Evolutionary conservation across 2,113 vertebrate species (phyloP).

Genomic region (Neolamprologus variostigma): DNA sequence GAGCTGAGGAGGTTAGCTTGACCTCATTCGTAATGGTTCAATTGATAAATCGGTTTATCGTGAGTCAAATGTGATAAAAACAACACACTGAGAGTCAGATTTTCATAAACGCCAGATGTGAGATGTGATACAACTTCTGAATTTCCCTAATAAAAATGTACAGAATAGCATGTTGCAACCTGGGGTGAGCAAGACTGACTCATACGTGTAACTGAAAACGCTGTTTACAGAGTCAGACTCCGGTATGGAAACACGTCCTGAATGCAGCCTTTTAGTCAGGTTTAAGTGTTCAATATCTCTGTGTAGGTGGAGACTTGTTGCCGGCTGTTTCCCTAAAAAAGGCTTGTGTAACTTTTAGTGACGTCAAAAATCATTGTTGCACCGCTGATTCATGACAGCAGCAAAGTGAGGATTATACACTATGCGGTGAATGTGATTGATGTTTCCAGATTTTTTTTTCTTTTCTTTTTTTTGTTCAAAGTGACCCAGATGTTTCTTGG

Average conservation of each 20-base stretch:
- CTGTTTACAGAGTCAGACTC: slow-evolving; percentile 45
- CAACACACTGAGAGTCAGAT: not conserved
- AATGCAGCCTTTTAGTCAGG: not conserved
- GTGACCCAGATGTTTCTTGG: not conserved
- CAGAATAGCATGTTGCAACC: slow-evolving; percentile 38
- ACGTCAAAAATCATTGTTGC: slow-evolving; percentile 9
- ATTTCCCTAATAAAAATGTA: slow-evolving; percentile 20
- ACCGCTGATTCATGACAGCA: not conserved
- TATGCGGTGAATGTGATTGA: not conserved
- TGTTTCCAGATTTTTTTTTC: not conserved
- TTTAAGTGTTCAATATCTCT: not conserved
- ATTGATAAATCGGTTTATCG: slow-evolving; percentile 18
- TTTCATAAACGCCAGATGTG: not conserved
- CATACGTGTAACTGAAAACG: slow-evolving; percentile 43
- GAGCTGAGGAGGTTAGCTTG: not conserved
- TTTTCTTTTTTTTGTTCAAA: not conserved
- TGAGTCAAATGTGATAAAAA: not conserved
- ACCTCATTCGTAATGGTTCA: slow-evolving; percentile 20
- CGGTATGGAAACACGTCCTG: not conserved
- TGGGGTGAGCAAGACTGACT: slow-evolving; percentile 35
- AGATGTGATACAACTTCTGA: slow-evolving; percentile 3
- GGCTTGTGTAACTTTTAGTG: slow-evolving; percentile 30
- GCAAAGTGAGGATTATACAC: slow-evolving; percentile 8
- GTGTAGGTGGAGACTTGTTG: slow-evolving; percentile 44
- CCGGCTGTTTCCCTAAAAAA: slow-evolving; percentile 1